These are phyloP conservation scores for Odontomachus brunneus DNA, from an alignment of 1,140 invertebrate species.

Conservation along the genomic window DNA sequence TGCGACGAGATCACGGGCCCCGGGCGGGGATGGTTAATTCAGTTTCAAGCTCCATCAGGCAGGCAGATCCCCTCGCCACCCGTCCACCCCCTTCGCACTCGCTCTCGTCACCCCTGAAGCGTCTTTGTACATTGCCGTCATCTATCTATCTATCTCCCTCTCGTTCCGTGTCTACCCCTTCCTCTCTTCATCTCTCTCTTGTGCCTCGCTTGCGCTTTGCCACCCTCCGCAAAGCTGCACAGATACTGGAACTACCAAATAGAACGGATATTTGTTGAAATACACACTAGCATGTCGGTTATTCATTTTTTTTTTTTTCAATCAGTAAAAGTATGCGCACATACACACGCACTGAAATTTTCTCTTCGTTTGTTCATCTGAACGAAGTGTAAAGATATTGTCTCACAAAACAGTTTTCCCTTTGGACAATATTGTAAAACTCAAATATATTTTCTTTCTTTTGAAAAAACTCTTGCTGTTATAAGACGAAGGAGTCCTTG, in stretches of 20 bases:
- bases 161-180: background rate
- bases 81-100: constrained; percentile 53
- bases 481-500: background rate
- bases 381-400: no score
- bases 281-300: background rate
- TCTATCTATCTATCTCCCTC: constrained; percentile 58
- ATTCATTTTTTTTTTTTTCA: constrained; percentile 18
- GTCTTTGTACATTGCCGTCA: constrained; percentile 69
- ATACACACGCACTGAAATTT: background rate
- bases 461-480: background rate
- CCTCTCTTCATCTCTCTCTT: background rate
- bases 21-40: constrained; percentile 80
- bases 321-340: no score
- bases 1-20: constrained; percentile 77
- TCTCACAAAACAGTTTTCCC: no score
- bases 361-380: background rate
- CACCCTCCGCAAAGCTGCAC: constrained; percentile 40
- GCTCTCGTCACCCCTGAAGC: constrained; percentile 65
- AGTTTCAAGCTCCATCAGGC: constrained; percentile 83
- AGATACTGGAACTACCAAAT: constrained; percentile 56
- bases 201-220: constrained; percentile 29
- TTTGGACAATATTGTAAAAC: no score
- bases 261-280: constrained; percentile 31
- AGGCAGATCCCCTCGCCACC: constrained; percentile 70
- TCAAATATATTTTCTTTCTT: background rate